These are phyloP conservation scores for Pseudomyrmex flavicornis DNA, from an alignment of 1,140 invertebrate genomes.

Conservation along the genomic window DNA sequence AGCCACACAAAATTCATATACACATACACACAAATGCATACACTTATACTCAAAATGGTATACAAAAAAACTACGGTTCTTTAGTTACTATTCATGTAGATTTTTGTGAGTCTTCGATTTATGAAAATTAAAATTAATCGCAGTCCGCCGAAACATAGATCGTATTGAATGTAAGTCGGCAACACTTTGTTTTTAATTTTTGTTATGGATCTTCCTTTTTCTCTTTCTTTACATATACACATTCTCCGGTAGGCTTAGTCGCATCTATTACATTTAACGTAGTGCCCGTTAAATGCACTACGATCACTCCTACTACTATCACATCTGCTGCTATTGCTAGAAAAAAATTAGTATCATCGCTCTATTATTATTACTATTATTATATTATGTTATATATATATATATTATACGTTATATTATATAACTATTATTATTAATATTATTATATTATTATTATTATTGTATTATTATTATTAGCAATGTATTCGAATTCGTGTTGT, in stretches of 20 bases:
- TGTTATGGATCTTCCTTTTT: constrained; percentile 49
- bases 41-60: constrained; percentile 41
- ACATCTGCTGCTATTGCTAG: constrained; percentile 54
- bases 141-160: constrained; percentile 44
- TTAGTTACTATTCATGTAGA: constrained; percentile 84
- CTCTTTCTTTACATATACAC: constrained; percentile 34
- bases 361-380: constrained; percentile 39
- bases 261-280: constrained; percentile 53
- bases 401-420: constrained; percentile 8
- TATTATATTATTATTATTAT: constrained; percentile 68
- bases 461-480: constrained; percentile 65
- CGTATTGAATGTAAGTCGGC: constrained; percentile 24
- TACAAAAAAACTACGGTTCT: constrained; percentile 81
- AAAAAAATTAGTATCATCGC: constrained; percentile 18
- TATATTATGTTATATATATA: constrained; percentile 66
- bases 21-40: constrained; percentile 4
- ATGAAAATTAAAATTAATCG: constrained; percentile 63
- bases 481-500: constrained; percentile 71
- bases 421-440: constrained; percentile 73
- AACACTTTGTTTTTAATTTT: constrained; percentile 46
- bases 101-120: constrained; percentile 37
- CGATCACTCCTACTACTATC: constrained; percentile 52
- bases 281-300: constrained; percentile 46
- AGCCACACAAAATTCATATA: not conserved
- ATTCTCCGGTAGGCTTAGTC: constrained; percentile 24